A percentile compares a stretch with the other conserved stretches of the same genome.
Conservation (phyloP, 2,888 invertebrate species). For the Netelia melanura region DNA sequence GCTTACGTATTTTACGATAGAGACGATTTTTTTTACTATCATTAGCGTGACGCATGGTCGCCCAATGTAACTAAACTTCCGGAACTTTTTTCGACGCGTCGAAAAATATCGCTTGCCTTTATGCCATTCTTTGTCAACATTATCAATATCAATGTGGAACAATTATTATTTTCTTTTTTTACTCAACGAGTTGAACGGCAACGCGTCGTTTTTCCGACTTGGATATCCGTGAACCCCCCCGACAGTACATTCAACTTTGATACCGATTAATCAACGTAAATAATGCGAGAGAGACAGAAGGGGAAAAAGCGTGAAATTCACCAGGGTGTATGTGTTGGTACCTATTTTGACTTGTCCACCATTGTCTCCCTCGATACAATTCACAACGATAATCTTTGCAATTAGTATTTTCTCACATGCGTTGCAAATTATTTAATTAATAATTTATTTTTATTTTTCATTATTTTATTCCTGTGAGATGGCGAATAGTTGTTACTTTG, state of each 20-base stretch:
- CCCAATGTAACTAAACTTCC: neutral
- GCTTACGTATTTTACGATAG: neutral
- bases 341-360: constrained; percentile 13
- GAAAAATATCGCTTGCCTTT: neutral
- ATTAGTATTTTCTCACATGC: neutral
- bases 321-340: constrained; percentile 2
- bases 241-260: constrained; percentile 79
- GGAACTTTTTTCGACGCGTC: constrained; percentile 44
- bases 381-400: neutral
- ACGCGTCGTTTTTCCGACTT: constrained; percentile 28
- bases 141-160: constrained; percentile 23
- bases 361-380: neutral
- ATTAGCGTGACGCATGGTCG: neutral
- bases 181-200: constrained; percentile 40
- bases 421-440: neutral
- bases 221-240: constrained; percentile 55
- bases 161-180: constrained; percentile 15
- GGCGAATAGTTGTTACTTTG: neutral
- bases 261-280: constrained; percentile 77
- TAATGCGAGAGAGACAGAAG: constrained; percentile 33
- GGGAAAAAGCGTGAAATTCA: constrained; percentile 59
- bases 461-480: neutral
- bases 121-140: constrained; percentile 8
- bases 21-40: neutral
- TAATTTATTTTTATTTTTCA: neutral